Evolutionary conservation across 2,797 vertebrate species (phyloP).

Genomic region (Enteromius mattozi): DNA sequence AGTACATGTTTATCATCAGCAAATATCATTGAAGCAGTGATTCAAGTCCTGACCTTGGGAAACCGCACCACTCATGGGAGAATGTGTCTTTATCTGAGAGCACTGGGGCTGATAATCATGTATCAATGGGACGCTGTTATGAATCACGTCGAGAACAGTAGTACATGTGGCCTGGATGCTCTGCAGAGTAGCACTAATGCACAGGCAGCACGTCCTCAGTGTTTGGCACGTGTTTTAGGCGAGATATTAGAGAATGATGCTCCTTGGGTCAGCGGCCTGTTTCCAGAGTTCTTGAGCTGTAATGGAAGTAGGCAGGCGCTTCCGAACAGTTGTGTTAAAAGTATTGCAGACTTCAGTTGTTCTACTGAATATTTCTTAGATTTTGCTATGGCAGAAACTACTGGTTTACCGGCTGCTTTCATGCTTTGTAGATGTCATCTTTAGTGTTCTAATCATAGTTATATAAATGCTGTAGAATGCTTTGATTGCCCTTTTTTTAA

Average conservation of each 20-base stretch:
- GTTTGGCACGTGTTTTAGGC: conserved; percentile 51
- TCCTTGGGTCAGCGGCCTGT: conserved; percentile 51
- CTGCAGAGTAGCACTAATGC: conserved; percentile 62
- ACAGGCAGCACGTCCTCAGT: conserved; percentile 49
- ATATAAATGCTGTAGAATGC: background rate
- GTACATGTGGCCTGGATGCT: conserved; percentile 35
- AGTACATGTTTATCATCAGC: conserved; percentile 60
- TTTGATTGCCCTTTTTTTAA: conserved; percentile 2
- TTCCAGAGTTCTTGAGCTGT: conserved; percentile 35
- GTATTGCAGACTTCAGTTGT: conserved; percentile 55
- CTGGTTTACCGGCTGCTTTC: conserved; percentile 34
- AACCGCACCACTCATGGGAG: conserved; percentile 66
- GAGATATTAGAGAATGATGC: conserved; percentile 53
- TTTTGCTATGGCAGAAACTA: conserved; percentile 35
- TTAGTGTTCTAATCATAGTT: conserved; percentile 60
- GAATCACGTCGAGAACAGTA: conserved; percentile 62
- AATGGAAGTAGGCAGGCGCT: conserved; percentile 30
- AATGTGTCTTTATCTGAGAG: conserved; percentile 73
- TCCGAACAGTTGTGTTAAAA: conserved; percentile 48
- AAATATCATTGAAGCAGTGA: conserved; percentile 66
- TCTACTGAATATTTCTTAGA: background rate
- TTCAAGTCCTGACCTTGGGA: conserved; percentile 73
- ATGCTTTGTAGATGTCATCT: conserved; percentile 64
- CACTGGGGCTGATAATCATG: conserved; percentile 73
- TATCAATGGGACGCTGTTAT: conserved; percentile 73